Conservation (phyloP, 1,140 invertebrate genomes). For the Hermetia illucens region DNA sequence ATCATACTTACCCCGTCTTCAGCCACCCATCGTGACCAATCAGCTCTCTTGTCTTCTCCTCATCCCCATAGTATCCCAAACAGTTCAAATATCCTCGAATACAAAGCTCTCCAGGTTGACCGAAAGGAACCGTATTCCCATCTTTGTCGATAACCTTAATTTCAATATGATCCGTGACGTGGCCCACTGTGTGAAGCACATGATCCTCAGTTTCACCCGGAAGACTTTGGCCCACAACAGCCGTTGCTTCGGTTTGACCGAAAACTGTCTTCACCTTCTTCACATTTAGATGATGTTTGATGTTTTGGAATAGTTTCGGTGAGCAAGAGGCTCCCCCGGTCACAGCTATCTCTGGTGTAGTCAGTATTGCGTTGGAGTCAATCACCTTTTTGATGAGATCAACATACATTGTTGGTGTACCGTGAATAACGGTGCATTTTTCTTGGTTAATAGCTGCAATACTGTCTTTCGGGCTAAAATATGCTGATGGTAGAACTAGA, state of each 20-base stretch:
- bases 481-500: slow-evolving; percentile 49
- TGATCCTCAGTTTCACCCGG: slow-evolving; percentile 48
- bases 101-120: slow-evolving; percentile 66
- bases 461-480: slow-evolving; percentile 52
- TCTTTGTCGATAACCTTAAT: slow-evolving; percentile 59
- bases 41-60: slow-evolving; percentile 60
- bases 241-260: slow-evolving; percentile 79
- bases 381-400: slow-evolving; percentile 52
- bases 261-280: slow-evolving; percentile 54
- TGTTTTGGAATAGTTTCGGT: slow-evolving; percentile 50
- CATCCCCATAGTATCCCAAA: slow-evolving; percentile 77
- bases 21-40: slow-evolving; percentile 68
- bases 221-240: slow-evolving; percentile 51
- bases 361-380: slow-evolving; percentile 32
- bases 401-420: slow-evolving; percentile 95
- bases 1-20: slow-evolving; percentile 61
- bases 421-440: slow-evolving; percentile 66
- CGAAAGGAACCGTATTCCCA: slow-evolving; percentile 56
- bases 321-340: slow-evolving; percentile 65
- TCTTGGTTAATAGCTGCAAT: slow-evolving; percentile 52
- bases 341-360: slow-evolving; percentile 40
- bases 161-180: slow-evolving; percentile 65
- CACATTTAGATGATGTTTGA: slow-evolving; percentile 35
- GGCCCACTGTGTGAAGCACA: slow-evolving; percentile 61
- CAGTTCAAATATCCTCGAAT: slow-evolving; percentile 70